A percentile compares a stretch with the other conserved stretches of the same genome.
phyloP scores from a whole-genome alignment of 2,888 invertebrate genomes.

The Julus scandinavius region DNA sequence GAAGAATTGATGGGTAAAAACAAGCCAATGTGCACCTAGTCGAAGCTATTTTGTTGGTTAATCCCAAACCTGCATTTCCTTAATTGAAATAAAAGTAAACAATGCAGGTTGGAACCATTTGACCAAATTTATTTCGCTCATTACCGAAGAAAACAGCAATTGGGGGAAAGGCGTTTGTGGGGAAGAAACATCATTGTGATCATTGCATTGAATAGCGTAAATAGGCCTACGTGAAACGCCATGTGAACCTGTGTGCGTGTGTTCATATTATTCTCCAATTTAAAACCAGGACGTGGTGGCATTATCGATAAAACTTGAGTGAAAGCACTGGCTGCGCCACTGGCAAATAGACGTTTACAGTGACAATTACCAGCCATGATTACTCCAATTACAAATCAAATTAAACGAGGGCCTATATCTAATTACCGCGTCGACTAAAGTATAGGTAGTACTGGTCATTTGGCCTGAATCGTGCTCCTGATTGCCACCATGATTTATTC shows the following conservation, averaged over 20 bases:
- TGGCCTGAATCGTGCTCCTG: background rate
- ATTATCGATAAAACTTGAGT: constrained; percentile 22
- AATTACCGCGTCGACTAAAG: background rate
- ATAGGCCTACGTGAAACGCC: background rate
- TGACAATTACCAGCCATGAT: constrained; percentile 39
- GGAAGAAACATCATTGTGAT: constrained; percentile 25
- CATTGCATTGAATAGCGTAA: background rate
- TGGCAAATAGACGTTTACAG: background rate
- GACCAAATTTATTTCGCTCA: constrained; percentile 29
- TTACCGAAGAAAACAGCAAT: constrained; percentile 19
- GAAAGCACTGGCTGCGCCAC: background rate
- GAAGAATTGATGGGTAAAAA: background rate
- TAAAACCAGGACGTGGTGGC: constrained; percentile 28
- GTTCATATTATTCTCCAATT: constrained; percentile 18
- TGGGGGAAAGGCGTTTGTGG: background rate
- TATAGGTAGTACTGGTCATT: background rate
- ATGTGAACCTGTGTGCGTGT: background rate
- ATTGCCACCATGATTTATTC: constrained; percentile 19
- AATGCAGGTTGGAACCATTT: constrained; percentile 13
- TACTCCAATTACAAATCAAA: constrained; percentile 39
- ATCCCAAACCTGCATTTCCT: background rate
- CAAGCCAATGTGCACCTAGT: background rate
- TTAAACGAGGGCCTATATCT: constrained; percentile 20
- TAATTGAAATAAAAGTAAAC: constrained; percentile 42
- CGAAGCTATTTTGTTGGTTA: constrained; percentile 7